Conservation (phyloP, 2,113 vertebrate genomes). For the Ellobius talpinus region DNA sequence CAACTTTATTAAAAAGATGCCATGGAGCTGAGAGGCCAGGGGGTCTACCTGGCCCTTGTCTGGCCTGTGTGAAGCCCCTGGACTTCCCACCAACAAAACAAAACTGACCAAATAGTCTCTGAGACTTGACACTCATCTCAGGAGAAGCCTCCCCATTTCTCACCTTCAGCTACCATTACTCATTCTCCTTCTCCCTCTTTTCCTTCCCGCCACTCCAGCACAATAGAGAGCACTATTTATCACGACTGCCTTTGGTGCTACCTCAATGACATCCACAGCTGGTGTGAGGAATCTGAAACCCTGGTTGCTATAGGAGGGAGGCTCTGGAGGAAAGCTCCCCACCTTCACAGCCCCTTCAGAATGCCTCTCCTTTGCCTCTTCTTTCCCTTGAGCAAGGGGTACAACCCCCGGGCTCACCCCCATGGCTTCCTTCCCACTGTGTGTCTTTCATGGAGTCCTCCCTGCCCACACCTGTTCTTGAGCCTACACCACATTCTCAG, state of each 20-base stretch:
- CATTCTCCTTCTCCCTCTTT: background rate
- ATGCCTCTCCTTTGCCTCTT: background rate
- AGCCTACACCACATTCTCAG: background rate
- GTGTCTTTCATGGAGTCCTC: background rate
- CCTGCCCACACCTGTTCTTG: background rate
- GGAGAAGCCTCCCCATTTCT: too few species aligned
- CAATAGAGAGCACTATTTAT: background rate
- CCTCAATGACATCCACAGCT: background rate
- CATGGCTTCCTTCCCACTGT: background rate
- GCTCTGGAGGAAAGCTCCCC: background rate
- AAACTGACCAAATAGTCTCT: background rate
- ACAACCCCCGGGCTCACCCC: background rate
- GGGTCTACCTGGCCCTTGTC: background rate
- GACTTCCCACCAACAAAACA: background rate
- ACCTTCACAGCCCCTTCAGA: background rate
- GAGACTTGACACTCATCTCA: background rate
- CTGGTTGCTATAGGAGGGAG: background rate
- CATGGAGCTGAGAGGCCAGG: background rate
- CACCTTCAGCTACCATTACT: background rate
- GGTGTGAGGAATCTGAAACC: background rate
- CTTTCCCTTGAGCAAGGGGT: background rate
- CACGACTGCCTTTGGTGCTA: rapidly evolving
- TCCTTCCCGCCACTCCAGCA: background rate
- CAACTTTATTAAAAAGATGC: background rate
- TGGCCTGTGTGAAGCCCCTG: background rate